Conservation (phyloP, 2,113 vertebrate genomes). For the Indri indri region DNA sequence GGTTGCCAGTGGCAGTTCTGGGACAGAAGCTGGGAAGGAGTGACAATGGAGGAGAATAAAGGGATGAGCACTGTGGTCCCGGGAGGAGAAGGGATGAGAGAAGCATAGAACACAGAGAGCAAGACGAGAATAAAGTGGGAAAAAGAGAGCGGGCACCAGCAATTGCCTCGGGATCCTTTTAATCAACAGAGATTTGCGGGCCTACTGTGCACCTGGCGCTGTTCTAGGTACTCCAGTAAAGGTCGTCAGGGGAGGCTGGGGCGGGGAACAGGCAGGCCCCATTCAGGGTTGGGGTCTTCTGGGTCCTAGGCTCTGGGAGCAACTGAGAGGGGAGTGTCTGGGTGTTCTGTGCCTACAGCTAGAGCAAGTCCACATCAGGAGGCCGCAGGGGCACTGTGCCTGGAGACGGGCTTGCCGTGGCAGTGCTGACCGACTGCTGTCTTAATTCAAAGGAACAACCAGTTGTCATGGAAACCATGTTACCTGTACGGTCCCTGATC, state of each 20-base stretch:
- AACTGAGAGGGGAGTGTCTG: background rate
- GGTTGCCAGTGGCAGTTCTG: background rate
- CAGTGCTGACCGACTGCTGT: background rate
- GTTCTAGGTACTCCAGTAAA: background rate
- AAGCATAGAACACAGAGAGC: background rate
- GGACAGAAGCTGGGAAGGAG: background rate
- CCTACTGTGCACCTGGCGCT: accelerated
- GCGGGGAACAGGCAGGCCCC: background rate
- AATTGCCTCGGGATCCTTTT: background rate
- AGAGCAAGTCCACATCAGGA: background rate
- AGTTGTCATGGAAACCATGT: constrained; percentile 52
- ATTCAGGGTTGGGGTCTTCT: background rate
- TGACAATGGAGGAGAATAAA: background rate
- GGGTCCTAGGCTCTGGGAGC: background rate
- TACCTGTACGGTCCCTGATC: background rate
- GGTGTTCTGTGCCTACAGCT: background rate
- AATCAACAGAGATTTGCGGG: background rate
- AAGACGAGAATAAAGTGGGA: background rate
- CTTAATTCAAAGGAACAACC: constrained; percentile 48
- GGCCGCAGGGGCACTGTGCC: background rate
- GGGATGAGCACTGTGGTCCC: accelerated
- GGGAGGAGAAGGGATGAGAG: background rate
- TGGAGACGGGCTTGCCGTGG: background rate
- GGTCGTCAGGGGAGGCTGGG: background rate
- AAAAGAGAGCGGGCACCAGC: background rate